Percentiles rank a stretch among this genome's conserved stretches.
Conservation (phyloP, 2,888 invertebrate species). For the Arrhopalites spinosus region DNA sequence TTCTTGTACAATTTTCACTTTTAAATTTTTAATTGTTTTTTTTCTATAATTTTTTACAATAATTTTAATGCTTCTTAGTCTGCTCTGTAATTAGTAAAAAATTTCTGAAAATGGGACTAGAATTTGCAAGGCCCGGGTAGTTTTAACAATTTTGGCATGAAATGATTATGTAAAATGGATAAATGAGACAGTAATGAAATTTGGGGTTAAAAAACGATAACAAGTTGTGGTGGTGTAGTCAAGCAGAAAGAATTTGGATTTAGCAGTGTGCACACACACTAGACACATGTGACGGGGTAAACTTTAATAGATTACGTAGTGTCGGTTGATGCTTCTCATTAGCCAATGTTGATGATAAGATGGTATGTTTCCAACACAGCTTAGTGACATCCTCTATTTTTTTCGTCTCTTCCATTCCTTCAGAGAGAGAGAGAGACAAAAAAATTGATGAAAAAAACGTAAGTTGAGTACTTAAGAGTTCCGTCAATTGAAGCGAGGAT, state of each 20-base stretch:
- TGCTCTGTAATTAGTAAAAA: too few species aligned
- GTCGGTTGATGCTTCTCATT: neutral
- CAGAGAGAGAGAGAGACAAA: too few species aligned
- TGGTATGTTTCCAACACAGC: neutral
- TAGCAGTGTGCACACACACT: neutral
- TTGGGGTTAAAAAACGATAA: neutral
- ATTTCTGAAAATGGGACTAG: too few species aligned
- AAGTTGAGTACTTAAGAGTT: neutral
- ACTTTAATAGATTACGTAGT: neutral
- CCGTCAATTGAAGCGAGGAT: neutral
- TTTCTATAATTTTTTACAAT: too few species aligned
- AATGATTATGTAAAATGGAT: neutral
- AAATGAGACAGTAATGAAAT: neutral
- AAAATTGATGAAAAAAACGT: neutral
- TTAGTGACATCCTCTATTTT: neutral
- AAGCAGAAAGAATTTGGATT: neutral
- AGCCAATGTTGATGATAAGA: conserved; percentile 2
- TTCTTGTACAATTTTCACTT: too few species aligned
- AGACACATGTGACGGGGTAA: neutral
- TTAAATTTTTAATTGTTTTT: too few species aligned
- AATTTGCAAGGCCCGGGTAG: too few species aligned
- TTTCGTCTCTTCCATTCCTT: neutral
- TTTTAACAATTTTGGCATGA: too few species aligned
- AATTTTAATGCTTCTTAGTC: too few species aligned
- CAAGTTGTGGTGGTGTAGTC: neutral